phyloP scores from a whole-genome alignment of 2,113 vertebrate species.

The Amblyornis subalaris region DNA sequence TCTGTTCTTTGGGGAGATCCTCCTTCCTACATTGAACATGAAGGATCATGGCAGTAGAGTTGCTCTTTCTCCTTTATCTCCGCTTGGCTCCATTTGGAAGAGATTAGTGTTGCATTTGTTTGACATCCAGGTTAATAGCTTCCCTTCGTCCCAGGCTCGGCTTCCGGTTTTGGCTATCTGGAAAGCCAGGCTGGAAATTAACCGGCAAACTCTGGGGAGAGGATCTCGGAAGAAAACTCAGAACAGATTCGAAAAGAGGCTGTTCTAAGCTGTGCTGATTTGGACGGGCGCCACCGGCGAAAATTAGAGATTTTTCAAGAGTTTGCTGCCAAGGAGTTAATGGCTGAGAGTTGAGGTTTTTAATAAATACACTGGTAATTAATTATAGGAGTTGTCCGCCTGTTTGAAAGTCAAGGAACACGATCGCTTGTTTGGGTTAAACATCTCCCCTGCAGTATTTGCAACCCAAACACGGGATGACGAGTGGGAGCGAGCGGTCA shows the following conservation, averaged over 20 bases:
- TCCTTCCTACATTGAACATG: not conserved
- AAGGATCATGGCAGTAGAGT: not conserved
- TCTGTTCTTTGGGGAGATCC: not conserved
- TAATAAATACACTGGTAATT: not conserved
- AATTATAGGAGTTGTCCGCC: not conserved
- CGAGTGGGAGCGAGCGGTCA: not conserved
- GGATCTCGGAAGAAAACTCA: not conserved
- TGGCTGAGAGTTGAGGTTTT: not conserved
- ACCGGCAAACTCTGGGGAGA: slow-evolving; percentile 23
- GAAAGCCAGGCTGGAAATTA: slow-evolving; percentile 17
- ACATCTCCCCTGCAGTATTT: not conserved
- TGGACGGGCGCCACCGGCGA: not conserved
- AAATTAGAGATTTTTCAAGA: slow-evolving; percentile 3
- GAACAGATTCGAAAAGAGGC: not conserved
- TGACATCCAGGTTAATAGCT: slow-evolving; percentile 47
- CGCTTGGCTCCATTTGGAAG: slow-evolving; percentile 37
- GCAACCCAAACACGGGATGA: not conserved
- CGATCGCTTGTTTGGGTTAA: slow-evolving; percentile 2
- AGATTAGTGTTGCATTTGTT: slow-evolving; percentile 42
- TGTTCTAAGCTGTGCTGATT: not conserved
- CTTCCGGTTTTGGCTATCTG: slow-evolving; percentile 25
- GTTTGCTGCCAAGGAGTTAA: slow-evolving; percentile 17
- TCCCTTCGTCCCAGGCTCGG: slow-evolving; percentile 16
- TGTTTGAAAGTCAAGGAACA: not conserved
- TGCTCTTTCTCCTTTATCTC: not conserved